Evolutionary conservation across 2,113 vertebrate genomes (phyloP).

Genomic region (Pseudois nayaur): DNA sequence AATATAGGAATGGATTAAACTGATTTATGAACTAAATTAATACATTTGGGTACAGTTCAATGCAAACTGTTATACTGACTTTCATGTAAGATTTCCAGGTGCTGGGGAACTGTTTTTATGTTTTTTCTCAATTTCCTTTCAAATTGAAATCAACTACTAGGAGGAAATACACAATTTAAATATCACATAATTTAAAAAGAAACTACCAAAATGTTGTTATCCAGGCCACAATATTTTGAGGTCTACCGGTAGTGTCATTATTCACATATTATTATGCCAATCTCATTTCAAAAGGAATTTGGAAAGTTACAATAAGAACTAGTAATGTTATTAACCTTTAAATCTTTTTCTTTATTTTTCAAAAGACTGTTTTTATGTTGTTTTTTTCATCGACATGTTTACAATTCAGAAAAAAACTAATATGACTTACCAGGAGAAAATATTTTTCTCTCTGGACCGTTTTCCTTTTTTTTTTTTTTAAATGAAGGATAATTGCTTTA

Average conservation of each 20-base stretch:
- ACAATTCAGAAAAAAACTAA: neutral
- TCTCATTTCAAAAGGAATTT: neutral
- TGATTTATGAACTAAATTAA: conserved; percentile 58
- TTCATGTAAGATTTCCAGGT: neutral
- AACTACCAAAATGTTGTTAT: neutral
- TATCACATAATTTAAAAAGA: neutral
- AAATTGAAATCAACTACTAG: neutral
- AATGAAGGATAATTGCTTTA: neutral
- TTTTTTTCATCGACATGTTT: neutral
- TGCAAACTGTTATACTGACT: neutral
- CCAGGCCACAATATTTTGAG: neutral
- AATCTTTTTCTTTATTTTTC: neutral
- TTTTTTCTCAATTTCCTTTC: neutral
- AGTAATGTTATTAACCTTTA: neutral
- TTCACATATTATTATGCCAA: neutral
- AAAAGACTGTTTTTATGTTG: neutral
- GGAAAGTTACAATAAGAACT: neutral
- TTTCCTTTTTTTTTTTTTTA: neutral
- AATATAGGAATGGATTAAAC: conserved; percentile 19
- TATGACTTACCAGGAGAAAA: neutral
- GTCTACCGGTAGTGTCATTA: neutral
- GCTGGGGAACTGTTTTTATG: neutral
- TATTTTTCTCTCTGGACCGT: neutral
- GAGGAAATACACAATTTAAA: neutral
- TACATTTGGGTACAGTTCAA: conserved; percentile 36